These are phyloP conservation scores for Lasioglossum albipes DNA, from an alignment of 1,140 invertebrate species.

Conservation along the genomic window DNA sequence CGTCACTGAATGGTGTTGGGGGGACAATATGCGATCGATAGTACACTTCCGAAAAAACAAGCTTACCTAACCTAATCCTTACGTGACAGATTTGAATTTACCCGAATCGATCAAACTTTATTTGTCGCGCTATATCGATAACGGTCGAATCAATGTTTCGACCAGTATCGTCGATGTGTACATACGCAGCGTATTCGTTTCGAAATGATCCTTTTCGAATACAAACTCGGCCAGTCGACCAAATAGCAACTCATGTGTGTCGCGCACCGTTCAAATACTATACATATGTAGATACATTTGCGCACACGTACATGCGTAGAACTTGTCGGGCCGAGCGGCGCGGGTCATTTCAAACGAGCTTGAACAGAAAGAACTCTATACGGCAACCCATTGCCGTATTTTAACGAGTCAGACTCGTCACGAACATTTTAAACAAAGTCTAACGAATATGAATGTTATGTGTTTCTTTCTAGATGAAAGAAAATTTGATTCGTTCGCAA, in stretches of 20 bases:
- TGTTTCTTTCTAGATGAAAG: too few relatives aligned
- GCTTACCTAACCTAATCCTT: slow-evolving; percentile 63
- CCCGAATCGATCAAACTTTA: neutral
- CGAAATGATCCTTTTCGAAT: neutral
- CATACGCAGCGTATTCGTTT: neutral
- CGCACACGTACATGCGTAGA: slow-evolving; percentile 6
- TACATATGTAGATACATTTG: neutral
- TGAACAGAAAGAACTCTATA: neutral
- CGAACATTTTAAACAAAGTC: too few relatives aligned
- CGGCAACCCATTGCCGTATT: too few relatives aligned
- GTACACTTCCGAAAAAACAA: slow-evolving; percentile 51
- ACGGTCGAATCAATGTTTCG: neutral
- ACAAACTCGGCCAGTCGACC: neutral
- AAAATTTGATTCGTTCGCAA: too few relatives aligned
- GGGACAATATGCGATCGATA: slow-evolving; percentile 69
- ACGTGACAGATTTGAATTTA: slow-evolving; percentile 3
- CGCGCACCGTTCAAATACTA: neutral
- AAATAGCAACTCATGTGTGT: slow-evolving; percentile 2
- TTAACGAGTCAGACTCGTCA: too few relatives aligned
- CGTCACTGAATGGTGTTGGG: slow-evolving; percentile 33
- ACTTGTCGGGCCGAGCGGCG: neutral
- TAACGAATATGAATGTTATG: too few relatives aligned
- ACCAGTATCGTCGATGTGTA: neutral
- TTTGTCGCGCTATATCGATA: neutral
- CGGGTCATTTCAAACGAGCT: slow-evolving; percentile 14